Evolutionary conservation across 2,888 invertebrate species (phyloP), one percentile per base, ranked within the genome.

Genomic region (Epinotia ramella): DNA sequence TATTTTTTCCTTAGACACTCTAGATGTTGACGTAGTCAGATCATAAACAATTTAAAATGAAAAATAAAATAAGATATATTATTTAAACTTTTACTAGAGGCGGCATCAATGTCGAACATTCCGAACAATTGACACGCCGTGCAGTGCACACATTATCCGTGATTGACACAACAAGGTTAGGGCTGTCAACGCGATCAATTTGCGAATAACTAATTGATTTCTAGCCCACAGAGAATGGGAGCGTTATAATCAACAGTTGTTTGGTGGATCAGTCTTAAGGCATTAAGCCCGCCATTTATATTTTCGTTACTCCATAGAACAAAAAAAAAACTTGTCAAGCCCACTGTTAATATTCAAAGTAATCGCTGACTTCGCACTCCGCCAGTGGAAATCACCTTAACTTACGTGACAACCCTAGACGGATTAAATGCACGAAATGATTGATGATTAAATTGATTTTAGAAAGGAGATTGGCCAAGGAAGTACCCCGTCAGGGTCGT

Each of bases 381-480:
- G n/a, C 53, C 13, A n/a, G n/a, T 53, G 53, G 53, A 53, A n/a
- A 53, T 7, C n/a, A 53, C 53, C n/a, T n/a, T 49, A 16, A 49
- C 16, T 4, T 40, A 60, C 2, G 53, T 66, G 73, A 18, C 74
- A 74, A 64, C 74, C 74, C 74, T 74, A 73, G 6, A 33, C 44
- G 13, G 40, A 60, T 44, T 24, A 62, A 66, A 60, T 69, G 28
- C 44, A 57, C 49, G 67, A 57, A 40, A 46, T 74, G 64, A 69
- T 46, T 74, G 74, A 74, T 69, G 74, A 60, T 59, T 40, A 74
- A 65, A 74, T 59, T 44, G 70, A 65, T 59, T 74, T 72, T 67
- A 71, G 67, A 72, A 76, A 76, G 66, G 71, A 72, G 60, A 65
- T 57, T 40, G 60, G 64, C 20, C 28, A 44, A 64, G 66, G 24